Evolutionary conservation across 2,888 invertebrate species (phyloP).

Genomic region (Acleris literana): DNA sequence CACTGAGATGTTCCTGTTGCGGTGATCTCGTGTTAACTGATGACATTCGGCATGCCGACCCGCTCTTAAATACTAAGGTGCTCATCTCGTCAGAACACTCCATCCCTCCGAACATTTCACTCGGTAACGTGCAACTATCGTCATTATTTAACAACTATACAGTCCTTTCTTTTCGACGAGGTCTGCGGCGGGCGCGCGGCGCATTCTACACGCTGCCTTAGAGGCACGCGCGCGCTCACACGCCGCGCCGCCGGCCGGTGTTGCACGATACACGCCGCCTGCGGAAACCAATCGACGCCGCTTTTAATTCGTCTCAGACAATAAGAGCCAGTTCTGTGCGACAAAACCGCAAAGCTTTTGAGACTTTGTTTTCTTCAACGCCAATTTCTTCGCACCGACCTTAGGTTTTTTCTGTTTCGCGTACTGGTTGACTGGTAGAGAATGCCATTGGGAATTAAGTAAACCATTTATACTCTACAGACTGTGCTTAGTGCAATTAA

Average conservation of each 20-base stretch:
- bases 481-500: too few species aligned
- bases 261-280: background rate
- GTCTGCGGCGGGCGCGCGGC: constrained; percentile 54
- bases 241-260: constrained; percentile 2
- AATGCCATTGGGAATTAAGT: background rate
- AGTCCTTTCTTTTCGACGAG: constrained; percentile 81
- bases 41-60: constrained; percentile 77
- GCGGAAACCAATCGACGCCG: background rate
- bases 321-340: background rate
- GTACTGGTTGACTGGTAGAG: too few species aligned
- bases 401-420: too few species aligned
- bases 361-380: too few species aligned
- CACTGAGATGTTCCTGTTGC: constrained; percentile 73
- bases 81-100: constrained; percentile 81
- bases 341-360: background rate
- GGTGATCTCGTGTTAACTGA: constrained; percentile 78
- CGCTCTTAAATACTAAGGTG: constrained; percentile 81
- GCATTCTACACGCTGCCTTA: constrained; percentile 75
- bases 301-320: background rate
- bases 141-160: constrained; percentile 79
- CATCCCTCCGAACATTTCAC: constrained; percentile 82
- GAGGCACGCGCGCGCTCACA: constrained; percentile 39
- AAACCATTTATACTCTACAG: too few species aligned
- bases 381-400: too few species aligned
- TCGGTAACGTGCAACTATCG: constrained; percentile 77